Conservation (phyloP, 1,140 invertebrate species). For the Drosophila guanche region DNA sequence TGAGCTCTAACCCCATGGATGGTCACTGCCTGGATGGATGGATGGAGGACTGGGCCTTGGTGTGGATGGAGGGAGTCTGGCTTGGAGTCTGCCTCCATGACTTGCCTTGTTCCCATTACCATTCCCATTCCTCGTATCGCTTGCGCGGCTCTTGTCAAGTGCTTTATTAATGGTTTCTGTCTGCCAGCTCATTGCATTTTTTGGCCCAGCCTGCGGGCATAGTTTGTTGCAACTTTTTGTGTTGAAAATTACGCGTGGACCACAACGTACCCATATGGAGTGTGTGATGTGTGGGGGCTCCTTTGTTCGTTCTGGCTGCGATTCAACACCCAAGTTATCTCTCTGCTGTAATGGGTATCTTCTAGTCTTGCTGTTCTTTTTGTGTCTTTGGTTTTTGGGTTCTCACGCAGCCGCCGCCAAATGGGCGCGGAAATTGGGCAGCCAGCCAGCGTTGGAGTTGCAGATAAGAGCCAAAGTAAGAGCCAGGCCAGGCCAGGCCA, state of each 20-base stretch:
- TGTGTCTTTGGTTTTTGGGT: conserved; percentile 28
- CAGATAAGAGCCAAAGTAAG: conserved; percentile 3
- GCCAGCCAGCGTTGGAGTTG: conserved; percentile 26
- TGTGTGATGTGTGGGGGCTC: not conserved
- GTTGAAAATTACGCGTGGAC: not conserved
- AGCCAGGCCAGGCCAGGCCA: too few species aligned
- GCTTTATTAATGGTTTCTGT: conserved; percentile 55
- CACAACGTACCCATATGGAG: too few species aligned
- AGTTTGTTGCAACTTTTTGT: conserved; percentile 15
- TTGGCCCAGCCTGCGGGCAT: conserved; percentile 29
- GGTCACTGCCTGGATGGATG: not conserved
- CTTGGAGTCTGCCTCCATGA: not conserved
- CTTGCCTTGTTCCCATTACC: conserved; percentile 10
- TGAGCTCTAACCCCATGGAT: conserved; percentile 16
- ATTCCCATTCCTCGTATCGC: conserved; percentile 12
- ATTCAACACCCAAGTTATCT: not conserved
- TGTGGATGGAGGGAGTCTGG: not conserved
- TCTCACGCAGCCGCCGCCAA: conserved; percentile 68
- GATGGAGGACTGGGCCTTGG: too few species aligned
- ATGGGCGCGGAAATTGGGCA: conserved; percentile 74
- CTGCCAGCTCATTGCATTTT: conserved; percentile 28
- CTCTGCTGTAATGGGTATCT: conserved; percentile 8
- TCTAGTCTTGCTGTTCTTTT: not conserved
- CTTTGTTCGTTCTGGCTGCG: too few species aligned
- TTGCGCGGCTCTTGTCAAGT: conserved; percentile 44